These are phyloP conservation scores for Saxicola maurus DNA, from an alignment of 2,797 vertebrate species.

Conservation along the genomic window DNA sequence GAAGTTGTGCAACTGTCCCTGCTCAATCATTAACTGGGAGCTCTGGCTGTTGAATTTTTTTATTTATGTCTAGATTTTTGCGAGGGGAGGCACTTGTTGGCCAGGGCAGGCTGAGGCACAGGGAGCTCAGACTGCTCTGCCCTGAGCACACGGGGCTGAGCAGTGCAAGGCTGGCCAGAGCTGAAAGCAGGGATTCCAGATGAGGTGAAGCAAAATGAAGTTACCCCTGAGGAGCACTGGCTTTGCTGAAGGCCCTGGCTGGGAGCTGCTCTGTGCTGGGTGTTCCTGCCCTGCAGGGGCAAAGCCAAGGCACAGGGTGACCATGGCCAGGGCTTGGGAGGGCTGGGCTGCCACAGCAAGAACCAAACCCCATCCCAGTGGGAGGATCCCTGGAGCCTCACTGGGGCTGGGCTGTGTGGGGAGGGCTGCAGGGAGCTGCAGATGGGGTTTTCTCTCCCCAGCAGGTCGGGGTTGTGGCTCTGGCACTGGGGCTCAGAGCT, in stretches of 20 bases:
- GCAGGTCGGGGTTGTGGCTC: rapidly evolving
- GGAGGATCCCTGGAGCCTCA: not conserved
- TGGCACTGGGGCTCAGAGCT: not conserved
- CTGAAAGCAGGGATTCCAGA: not conserved
- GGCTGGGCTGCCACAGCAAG: not conserved
- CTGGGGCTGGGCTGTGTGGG: not conserved
- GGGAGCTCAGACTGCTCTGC: not conserved
- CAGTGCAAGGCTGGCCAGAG: not conserved
- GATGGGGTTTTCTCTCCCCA: not conserved
- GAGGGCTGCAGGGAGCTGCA: not conserved
- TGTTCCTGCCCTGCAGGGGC: not conserved
- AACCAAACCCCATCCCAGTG: not conserved
- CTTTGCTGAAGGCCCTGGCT: not conserved
- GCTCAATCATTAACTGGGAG: constrained; percentile 46
- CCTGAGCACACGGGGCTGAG: not conserved
- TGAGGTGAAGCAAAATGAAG: rapidly evolving
- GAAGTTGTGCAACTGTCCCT: constrained; percentile 23
- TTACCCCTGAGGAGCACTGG: not conserved
- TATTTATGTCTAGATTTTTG: constrained; percentile 43
- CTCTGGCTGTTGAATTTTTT: constrained; percentile 26
- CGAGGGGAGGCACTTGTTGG: not conserved
- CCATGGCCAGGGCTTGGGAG: not conserved
- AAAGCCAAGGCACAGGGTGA: not conserved
- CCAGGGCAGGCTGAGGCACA: not conserved
- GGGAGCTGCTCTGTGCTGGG: not conserved